Evolutionary conservation across 2,113 vertebrate species (phyloP).

Genomic region (Pterocles burchelli): DNA sequence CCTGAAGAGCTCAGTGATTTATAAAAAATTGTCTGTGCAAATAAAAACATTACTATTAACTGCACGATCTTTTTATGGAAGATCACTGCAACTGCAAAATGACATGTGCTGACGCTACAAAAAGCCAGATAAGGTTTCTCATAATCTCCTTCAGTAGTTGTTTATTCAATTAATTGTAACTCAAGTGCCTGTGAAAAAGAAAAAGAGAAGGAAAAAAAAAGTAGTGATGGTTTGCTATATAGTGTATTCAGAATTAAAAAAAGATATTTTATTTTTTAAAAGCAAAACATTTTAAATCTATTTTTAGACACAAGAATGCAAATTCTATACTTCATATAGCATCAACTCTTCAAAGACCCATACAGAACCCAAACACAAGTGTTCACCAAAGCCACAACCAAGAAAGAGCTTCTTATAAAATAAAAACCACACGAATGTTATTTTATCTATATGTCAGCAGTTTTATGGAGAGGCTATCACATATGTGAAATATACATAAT

Average conservation of each 20-base stretch:
- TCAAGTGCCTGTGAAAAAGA: background rate
- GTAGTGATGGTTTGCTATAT: background rate
- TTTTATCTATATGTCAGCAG: background rate
- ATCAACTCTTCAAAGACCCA: background rate
- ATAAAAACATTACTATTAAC: background rate
- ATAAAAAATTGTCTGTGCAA: background rate
- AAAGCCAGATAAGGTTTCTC: background rate
- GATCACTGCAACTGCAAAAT: background rate
- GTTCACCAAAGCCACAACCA: background rate
- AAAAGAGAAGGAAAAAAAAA: background rate
- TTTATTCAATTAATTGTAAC: background rate
- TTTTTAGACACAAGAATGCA: background rate
- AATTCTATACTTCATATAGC: background rate
- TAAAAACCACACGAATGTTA: background rate
- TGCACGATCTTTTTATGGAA: background rate
- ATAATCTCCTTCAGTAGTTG: background rate
- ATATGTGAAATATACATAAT: background rate
- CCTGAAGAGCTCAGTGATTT: background rate
- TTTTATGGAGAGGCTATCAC: background rate
- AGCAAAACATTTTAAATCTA: background rate
- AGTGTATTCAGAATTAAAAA: background rate
- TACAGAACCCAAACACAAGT: background rate
- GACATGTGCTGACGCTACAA: background rate
- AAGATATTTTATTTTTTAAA: background rate
- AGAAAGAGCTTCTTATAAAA: background rate